These are phyloP conservation scores for Epinotia bilunana DNA, from an alignment of 2,888 invertebrate species.

Conservation along the genomic window DNA sequence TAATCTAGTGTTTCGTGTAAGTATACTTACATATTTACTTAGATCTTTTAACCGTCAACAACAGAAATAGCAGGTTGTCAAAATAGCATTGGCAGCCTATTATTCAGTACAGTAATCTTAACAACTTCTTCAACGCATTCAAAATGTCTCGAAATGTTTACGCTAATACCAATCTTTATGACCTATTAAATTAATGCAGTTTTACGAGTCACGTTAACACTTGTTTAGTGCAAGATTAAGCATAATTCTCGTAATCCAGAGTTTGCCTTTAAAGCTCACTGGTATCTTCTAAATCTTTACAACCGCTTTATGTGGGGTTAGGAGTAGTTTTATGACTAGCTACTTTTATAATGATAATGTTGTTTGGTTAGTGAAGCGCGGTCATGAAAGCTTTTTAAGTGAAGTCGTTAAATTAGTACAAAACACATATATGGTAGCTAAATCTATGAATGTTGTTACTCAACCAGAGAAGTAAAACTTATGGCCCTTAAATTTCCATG, in stretches of 20 bases:
- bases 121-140: conserved; percentile 24
- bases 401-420: conserved; percentile 13
- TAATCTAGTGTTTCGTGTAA: neutral
- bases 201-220: conserved; percentile 37
- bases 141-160: conserved; percentile 42
- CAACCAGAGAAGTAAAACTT: no score
- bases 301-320: conserved; percentile 29
- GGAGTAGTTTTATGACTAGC: conserved; percentile 37
- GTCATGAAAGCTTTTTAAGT: conserved; percentile 24
- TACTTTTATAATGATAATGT: conserved; percentile 26
- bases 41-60: neutral
- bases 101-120: conserved; percentile 35
- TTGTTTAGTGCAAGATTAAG: conserved; percentile 42
- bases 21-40: neutral
- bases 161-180: conserved; percentile 37
- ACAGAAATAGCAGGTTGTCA: conserved; percentile 13
- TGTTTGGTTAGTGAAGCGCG: conserved; percentile 27
- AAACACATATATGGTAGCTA: conserved; percentile 4
- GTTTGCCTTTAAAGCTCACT: conserved; percentile 21
- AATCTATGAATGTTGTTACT: neutral
- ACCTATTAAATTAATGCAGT: conserved; percentile 34
- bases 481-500: no score
- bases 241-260: conserved; percentile 30
- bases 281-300: conserved; percentile 40
- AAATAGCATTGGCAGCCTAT: conserved; percentile 19